Evolutionary conservation across 1,140 invertebrate genomes (phyloP).

Genomic region (Pseudobourletiella spinata): DNA sequence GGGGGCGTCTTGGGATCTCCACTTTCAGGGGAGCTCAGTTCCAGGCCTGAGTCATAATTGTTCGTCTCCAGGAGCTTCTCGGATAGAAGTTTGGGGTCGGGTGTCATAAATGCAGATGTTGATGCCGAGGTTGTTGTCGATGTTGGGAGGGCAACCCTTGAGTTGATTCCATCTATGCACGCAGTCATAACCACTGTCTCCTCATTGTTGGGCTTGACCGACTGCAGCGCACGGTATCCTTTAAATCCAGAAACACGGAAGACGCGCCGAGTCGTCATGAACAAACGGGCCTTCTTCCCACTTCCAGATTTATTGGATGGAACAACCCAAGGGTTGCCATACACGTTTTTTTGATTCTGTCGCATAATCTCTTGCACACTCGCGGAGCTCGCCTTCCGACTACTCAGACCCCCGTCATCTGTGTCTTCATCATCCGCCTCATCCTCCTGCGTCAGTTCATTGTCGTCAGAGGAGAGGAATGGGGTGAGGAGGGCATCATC

Average conservation of each 20-base stretch:
- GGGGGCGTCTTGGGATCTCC: background rate
- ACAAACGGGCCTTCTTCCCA: background rate
- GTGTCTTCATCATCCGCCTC: slow-evolving; percentile 11
- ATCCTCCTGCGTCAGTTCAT: slow-evolving; percentile 14
- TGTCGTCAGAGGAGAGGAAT: slow-evolving; percentile 14
- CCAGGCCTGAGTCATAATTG: slow-evolving; percentile 31
- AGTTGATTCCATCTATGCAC: background rate
- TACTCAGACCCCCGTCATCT: slow-evolving; percentile 25
- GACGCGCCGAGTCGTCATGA: background rate
- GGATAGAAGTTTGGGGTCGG: too few species aligned
- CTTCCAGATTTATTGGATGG: background rate
- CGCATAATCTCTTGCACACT: background rate
- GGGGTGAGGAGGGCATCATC: slow-evolving; percentile 33
- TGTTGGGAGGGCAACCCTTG: background rate
- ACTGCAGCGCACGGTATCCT: slow-evolving; percentile 3
- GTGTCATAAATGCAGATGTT: slow-evolving; percentile 1
- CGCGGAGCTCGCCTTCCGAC: slow-evolving; percentile 3
- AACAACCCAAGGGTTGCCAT: slow-evolving; percentile 34
- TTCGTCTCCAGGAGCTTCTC: background rate
- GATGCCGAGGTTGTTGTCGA: background rate
- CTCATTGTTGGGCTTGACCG: background rate
- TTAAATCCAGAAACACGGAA: background rate
- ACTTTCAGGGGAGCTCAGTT: slow-evolving; percentile 30
- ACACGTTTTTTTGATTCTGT: slow-evolving; percentile 35
- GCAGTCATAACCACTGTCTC: too few species aligned